Evolutionary conservation across 2,113 vertebrate genomes (phyloP).

Genomic region (Onychorhynchus coronatus): DNA sequence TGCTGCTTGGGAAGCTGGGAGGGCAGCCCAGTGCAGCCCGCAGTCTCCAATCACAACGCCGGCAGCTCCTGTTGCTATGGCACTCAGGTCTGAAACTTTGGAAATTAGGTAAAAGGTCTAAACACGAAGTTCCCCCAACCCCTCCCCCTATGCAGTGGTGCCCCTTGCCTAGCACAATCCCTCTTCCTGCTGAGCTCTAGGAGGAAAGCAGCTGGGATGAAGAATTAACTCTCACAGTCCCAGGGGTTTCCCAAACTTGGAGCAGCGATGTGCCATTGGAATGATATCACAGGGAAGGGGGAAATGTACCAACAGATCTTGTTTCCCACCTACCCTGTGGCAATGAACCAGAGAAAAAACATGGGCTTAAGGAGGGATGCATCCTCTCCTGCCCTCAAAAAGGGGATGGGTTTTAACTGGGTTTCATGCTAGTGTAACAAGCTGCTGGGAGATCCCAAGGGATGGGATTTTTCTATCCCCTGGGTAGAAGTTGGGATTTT

Average conservation of each 20-base stretch:
- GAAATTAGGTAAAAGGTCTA: slow-evolving; percentile 61
- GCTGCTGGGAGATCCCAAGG: background rate
- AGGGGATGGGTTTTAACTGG: background rate
- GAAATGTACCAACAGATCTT: background rate
- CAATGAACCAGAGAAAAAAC: accelerated
- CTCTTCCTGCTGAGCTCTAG: slow-evolving; percentile 4
- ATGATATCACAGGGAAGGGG: accelerated
- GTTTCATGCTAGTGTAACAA: background rate
- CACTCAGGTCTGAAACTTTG: slow-evolving; percentile 22
- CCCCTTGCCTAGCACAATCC: slow-evolving; percentile 43
- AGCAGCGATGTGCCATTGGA: accelerated
- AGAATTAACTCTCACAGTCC: background rate
- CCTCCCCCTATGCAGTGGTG: background rate
- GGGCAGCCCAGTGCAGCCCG: background rate
- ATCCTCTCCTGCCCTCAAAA: background rate
- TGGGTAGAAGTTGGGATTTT: background rate
- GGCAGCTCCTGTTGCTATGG: background rate
- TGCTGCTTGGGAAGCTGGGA: background rate
- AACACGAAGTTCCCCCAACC: background rate
- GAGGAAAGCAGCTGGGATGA: slow-evolving; percentile 12
- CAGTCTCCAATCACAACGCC: background rate
- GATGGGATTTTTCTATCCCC: background rate
- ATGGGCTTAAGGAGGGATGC: accelerated
- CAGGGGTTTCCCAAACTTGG: background rate
- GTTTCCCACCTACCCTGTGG: background rate